phyloP scores from a whole-genome alignment of 2,888 invertebrate genomes.

The Leistus spinibarbis region DNA sequence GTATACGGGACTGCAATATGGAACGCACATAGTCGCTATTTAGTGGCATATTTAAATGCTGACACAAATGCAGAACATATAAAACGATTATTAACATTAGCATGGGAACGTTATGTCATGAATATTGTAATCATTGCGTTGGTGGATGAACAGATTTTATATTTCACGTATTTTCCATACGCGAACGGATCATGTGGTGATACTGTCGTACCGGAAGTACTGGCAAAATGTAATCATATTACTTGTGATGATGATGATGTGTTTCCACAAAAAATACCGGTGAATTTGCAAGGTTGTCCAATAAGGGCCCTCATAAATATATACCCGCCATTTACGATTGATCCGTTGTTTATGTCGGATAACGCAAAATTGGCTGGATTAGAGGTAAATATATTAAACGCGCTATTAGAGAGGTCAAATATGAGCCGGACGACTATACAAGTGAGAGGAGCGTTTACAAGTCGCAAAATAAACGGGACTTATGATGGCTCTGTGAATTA shows the following conservation, averaged over 20 bases:
- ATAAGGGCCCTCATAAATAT: slow-evolving; percentile 13
- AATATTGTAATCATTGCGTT: slow-evolving; percentile 3
- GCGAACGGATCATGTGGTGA: slow-evolving; percentile 2
- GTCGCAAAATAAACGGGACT: neutral
- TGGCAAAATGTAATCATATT: neutral
- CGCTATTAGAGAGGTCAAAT: slow-evolving; percentile 6
- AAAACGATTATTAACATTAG: neutral
- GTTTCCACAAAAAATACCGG: slow-evolving; percentile 17
- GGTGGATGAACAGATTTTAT: neutral
- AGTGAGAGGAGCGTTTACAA: slow-evolving; percentile 4
- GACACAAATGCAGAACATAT: neutral
- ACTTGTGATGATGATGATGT: neutral
- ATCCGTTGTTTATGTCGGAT: neutral
- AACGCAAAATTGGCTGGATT: neutral
- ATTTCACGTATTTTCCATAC: slow-evolving; percentile 15
- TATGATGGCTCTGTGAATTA: slow-evolving; percentile 13
- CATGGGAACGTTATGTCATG: slow-evolving; percentile 12
- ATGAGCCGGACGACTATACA: neutral
- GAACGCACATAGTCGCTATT: slow-evolving; percentile 10
- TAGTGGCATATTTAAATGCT: slow-evolving; percentile 5
- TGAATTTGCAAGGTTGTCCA: neutral
- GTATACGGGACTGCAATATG: slow-evolving; percentile 11
- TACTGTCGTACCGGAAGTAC: neutral
- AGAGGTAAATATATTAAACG: slow-evolving; percentile 20
- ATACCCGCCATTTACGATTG: slow-evolving; percentile 18